Evolutionary conservation across 2,113 vertebrate genomes (phyloP).

Genomic region (Caretta caretta): DNA sequence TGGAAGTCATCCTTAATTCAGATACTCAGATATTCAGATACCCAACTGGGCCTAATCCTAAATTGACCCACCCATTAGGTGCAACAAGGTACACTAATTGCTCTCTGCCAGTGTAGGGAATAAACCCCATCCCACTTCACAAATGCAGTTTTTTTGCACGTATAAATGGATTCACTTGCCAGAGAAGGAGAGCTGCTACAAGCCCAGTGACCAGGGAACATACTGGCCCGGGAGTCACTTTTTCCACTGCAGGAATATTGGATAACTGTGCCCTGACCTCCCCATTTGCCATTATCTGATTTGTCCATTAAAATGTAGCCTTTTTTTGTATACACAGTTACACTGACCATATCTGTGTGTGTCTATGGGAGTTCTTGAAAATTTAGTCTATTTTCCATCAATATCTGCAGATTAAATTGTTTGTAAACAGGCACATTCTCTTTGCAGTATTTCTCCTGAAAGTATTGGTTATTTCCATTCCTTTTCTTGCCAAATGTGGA

Average conservation of each 20-base stretch:
- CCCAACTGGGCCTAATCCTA: too few species aligned
- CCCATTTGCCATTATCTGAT: neutral
- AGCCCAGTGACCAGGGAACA: neutral
- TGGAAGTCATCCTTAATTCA: too few species aligned
- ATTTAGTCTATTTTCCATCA: neutral
- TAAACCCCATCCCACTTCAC: too few species aligned
- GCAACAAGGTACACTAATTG: too few species aligned
- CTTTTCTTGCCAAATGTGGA: neutral
- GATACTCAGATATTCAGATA: too few species aligned
- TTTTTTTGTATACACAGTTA: too few species aligned
- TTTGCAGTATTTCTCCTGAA: neutral
- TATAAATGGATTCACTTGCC: neutral
- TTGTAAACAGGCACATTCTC: neutral
- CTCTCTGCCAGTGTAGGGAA: too few species aligned
- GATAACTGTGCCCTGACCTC: fast-evolving
- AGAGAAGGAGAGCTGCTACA: neutral
- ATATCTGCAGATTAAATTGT: neutral
- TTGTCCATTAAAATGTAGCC: neutral
- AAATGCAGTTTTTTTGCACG: too few species aligned
- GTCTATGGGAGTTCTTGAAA: neutral
- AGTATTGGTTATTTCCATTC: neutral
- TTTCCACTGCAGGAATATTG: neutral
- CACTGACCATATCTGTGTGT: too few species aligned
- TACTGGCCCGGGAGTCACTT: too few species aligned
- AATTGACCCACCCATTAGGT: too few species aligned